Percentiles rank a stretch among this genome's conserved stretches.
Evolutionary conservation across 2,888 invertebrate species (phyloP).

Genomic region (Ectemnius continuus): DNA sequence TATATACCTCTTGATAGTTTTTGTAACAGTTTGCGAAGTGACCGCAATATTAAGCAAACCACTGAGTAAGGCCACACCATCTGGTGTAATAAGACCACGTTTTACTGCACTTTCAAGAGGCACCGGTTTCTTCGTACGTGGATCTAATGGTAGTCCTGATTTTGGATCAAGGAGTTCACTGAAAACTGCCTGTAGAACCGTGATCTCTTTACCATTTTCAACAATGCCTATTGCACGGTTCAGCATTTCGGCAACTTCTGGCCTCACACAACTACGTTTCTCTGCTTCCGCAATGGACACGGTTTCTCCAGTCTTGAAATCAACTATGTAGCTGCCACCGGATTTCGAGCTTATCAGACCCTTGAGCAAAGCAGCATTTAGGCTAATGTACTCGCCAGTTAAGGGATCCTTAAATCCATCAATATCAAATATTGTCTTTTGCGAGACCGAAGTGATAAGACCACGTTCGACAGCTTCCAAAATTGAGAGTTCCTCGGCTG

Average conservation of each 20-base stretch:
- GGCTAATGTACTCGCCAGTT: slow-evolving; percentile 89
- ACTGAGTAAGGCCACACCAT: slow-evolving; percentile 91
- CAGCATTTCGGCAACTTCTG: slow-evolving; percentile 93
- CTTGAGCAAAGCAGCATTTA: slow-evolving; percentile 88
- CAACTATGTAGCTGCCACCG: slow-evolving; percentile 80
- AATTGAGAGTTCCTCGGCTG: slow-evolving; percentile 86
- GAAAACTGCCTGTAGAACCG: slow-evolving; percentile 92
- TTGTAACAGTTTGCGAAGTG: slow-evolving; percentile 92
- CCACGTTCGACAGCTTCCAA: slow-evolving; percentile 94
- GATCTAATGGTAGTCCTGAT: slow-evolving; percentile 90
- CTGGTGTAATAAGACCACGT: slow-evolving; percentile 89
- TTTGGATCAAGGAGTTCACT: slow-evolving; percentile 92
- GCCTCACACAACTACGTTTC: slow-evolving; percentile 87
- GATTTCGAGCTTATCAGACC: slow-evolving; percentile 87
- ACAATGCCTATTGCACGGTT: slow-evolving; percentile 89
- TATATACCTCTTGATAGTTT: slow-evolving; percentile 84
- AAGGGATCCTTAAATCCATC: slow-evolving; percentile 92
- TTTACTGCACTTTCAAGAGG: slow-evolving; percentile 92
- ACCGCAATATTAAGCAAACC: slow-evolving; percentile 92
- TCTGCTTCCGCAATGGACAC: slow-evolving; percentile 90
- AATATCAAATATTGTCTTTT: slow-evolving; percentile 94
- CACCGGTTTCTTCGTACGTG: slow-evolving; percentile 84
- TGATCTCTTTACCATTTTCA: slow-evolving; percentile 87
- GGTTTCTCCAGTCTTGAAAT: slow-evolving; percentile 86
- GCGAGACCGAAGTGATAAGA: slow-evolving; percentile 90